phyloP scores from a whole-genome alignment of 2,113 vertebrate genomes.

The Paramormyrops kingsleyae region DNA sequence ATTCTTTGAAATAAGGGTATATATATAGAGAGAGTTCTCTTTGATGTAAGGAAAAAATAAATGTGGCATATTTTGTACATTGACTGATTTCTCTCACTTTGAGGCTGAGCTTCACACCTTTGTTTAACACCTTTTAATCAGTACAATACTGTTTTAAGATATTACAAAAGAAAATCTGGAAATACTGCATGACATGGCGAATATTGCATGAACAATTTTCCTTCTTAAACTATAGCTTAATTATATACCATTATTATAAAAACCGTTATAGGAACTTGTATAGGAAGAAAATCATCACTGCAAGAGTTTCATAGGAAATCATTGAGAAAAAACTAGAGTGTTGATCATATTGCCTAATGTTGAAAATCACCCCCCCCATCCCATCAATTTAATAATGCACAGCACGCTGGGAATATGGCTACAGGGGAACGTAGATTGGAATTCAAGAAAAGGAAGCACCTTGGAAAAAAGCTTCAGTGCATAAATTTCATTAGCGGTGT shows the following conservation, averaged over 20 bases:
- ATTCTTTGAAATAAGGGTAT: not conserved
- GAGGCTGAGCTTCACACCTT: not conserved
- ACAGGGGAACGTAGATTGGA: not conserved
- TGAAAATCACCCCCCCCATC: not conserved
- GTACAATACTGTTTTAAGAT: not conserved
- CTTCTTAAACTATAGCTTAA: not conserved
- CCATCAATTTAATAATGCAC: constrained; percentile 6
- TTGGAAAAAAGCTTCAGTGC: not conserved
- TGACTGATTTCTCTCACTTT: not conserved
- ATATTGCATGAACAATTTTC: constrained; percentile 15
- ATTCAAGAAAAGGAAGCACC: not conserved
- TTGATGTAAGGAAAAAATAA: not conserved
- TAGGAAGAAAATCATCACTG: not conserved
- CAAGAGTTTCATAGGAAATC: not conserved
- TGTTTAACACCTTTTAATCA: constrained; percentile 12
- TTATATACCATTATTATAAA: not conserved
- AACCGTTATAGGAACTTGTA: not conserved
- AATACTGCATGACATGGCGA: constrained; percentile 9
- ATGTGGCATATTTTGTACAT: not conserved
- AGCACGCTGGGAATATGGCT: not conserved
- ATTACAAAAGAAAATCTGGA: not conserved
- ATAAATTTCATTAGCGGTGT: not conserved
- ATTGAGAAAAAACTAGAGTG: not conserved
- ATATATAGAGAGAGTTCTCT: not conserved
- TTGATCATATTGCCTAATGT: constrained; percentile 1